Evolutionary conservation across 92 coral and sea anemone species (phyloP), one percentile per base, ranked within the genome.

Genomic region (Epizoanthus scotinus): DNA sequence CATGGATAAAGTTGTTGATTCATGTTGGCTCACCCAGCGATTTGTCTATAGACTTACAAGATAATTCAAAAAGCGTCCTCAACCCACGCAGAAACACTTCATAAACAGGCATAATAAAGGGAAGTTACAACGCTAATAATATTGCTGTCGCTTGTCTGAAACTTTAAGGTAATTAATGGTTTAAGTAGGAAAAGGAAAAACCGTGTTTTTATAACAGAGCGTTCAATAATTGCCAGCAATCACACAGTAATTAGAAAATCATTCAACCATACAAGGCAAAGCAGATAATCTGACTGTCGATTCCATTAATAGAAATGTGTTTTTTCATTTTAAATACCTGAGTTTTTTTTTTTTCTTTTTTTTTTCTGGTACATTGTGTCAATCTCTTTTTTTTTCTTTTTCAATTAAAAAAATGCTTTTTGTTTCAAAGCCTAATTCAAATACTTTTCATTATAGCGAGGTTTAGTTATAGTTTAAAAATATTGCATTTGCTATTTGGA

Each of bases 1-100:
- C 81, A 75, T 75, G 22, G 36, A 52, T 75, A n/a, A 75, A 75
- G 44, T 75, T 36, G 36, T 75, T 60, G 31, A 59, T 60, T 75
- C 20, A 18, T 36, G 36, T 75, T 60, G 31, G 38, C 24, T 75
- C 13, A 8, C 6, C 56, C 47, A 68, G 19, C 55, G 20, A 40
- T 27, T 44, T 18, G 29, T 38, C 40, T 38, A 20, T 24, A 21
- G 68, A 34, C 17, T 38, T 60, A 34, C 21, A 5, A 21, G 68
- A 58, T 24, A 21, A 47, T 36, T 59, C 22, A 40, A 75, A 54
- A 75, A 75, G 59, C 67, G 67, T 59, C 61, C 81, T 75, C 56
- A 52, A 24, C 0, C 5, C 25, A 54, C 50, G 38, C 25, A 4
- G 49, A 22, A 4, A 8, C 2, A n/a, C 12, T 59, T 34, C 27